Conservation (phyloP, 2,113 vertebrate genomes). For the Gnathonemus echidnorhynchus region DNA sequence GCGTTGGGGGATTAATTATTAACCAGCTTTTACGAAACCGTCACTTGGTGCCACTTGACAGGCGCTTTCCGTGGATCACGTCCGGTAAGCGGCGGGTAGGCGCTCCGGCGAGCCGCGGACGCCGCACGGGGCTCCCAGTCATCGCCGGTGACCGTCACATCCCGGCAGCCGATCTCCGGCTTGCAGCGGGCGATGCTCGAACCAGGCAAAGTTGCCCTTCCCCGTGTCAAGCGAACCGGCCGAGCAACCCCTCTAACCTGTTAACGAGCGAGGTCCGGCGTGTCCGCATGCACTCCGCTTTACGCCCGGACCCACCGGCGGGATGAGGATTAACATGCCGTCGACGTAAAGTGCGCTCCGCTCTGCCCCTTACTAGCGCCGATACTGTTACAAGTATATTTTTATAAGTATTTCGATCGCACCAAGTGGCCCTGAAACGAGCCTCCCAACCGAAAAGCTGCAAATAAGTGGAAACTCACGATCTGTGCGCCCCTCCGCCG, state of each 20-base stretch:
- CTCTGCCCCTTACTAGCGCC: background rate
- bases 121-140: background rate
- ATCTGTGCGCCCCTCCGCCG: constrained; percentile 10
- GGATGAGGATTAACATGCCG: background rate
- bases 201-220: background rate
- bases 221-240: background rate
- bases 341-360: background rate
- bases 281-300: background rate
- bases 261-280: background rate
- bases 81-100: background rate
- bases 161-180: background rate
- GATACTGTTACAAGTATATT: background rate
- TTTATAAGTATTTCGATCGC: background rate
- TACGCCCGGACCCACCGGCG: background rate
- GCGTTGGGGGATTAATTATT: background rate
- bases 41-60: background rate
- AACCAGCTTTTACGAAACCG: background rate
- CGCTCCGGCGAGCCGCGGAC: background rate
- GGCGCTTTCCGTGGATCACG: background rate
- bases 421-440: background rate
- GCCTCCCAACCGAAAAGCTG: background rate
- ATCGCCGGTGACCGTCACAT: background rate
- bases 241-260: background rate
- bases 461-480: constrained; percentile 12
- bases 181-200: background rate